These are phyloP conservation scores for Eleutherodactylus coqui DNA, from an alignment of 2,797 vertebrate species.

Conservation along the genomic window DNA sequence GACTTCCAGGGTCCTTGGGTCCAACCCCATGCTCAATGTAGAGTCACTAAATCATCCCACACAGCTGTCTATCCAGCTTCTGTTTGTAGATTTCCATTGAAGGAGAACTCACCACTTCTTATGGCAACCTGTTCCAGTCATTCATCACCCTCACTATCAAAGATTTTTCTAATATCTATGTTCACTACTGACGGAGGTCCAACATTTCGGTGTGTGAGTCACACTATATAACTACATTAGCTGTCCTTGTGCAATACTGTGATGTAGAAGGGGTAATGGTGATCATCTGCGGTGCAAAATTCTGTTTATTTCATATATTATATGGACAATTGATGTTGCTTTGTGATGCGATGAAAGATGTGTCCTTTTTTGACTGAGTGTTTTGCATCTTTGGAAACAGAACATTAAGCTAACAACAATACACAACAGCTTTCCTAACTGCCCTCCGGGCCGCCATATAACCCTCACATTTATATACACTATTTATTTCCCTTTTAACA, in stretches of 20 bases:
- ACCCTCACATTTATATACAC: slow-evolving; percentile 3
- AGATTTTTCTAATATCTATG: too few relatives aligned
- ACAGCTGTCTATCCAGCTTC: too few relatives aligned
- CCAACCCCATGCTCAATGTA: too few relatives aligned
- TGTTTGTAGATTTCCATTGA: too few relatives aligned
- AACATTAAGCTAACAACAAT: neutral
- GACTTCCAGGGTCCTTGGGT: too few relatives aligned
- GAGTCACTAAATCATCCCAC: too few relatives aligned
- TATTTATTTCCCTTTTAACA: slow-evolving; percentile 13
- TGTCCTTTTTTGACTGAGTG: neutral
- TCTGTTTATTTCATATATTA: neutral
- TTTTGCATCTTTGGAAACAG: slow-evolving; percentile 32
- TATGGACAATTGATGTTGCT: neutral
- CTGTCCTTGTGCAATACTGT: neutral
- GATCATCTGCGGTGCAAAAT: neutral
- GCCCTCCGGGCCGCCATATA: neutral
- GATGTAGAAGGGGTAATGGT: neutral
- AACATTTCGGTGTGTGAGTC: too few relatives aligned
- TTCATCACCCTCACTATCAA: too few relatives aligned
- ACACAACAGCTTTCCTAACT: neutral
- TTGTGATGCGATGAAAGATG: neutral
- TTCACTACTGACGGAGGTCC: too few relatives aligned
- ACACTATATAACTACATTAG: neutral
- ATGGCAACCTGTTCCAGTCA: too few relatives aligned
- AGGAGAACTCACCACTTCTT: too few relatives aligned